phyloP scores from a whole-genome alignment of 2,113 vertebrate species.

The Lepisosteus osseus region DNA sequence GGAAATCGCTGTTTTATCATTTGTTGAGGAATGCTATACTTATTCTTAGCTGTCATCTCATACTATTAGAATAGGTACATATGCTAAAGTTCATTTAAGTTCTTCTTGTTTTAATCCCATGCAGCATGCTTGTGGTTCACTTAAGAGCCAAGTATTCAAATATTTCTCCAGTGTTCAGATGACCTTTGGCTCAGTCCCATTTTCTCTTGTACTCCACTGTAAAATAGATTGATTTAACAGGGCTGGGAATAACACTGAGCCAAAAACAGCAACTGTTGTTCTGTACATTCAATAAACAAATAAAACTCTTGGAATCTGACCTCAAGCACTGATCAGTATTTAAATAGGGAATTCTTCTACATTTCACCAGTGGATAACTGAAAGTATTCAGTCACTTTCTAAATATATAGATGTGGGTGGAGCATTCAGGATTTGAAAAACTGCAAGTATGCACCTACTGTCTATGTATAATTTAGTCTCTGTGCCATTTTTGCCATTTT shows the following conservation, averaged over 20 bases:
- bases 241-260: not conserved
- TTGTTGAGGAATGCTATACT: too few species aligned
- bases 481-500: not conserved
- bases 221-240: conserved; percentile 28
- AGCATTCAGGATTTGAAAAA: not conserved
- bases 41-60: too few species aligned
- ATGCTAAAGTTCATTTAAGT: not conserved
- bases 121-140: not conserved
- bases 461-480: not conserved
- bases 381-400: too few species aligned
- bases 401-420: not conserved
- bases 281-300: not conserved
- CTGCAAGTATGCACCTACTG: not conserved
- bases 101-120: conserved; percentile 2
- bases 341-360: not conserved
- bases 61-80: too few species aligned
- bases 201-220: conserved; percentile 9
- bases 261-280: not conserved
- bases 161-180: conserved; percentile 14
- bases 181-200: conserved; percentile 13
- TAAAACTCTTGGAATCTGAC: conserved; percentile 15
- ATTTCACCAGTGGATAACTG: too few species aligned
- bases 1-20: too few species aligned
- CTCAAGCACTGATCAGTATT: conserved; percentile 29
- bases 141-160: conserved; percentile 18